Evolutionary conservation across 1,140 invertebrate species (phyloP), one percentile per base, ranked within the genome.

Genomic region (Oppia nitens): DNA sequence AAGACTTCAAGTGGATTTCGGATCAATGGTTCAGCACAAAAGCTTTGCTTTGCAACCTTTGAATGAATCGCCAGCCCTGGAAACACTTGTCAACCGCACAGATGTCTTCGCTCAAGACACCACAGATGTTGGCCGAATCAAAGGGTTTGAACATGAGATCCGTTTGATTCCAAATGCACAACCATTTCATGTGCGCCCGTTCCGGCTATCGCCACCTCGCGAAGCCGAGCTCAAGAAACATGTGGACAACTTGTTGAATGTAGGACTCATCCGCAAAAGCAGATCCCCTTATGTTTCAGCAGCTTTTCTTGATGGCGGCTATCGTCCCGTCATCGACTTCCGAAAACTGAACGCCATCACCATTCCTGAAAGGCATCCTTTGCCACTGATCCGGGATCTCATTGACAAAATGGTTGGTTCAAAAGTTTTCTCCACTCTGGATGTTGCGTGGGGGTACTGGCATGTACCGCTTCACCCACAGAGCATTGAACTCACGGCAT

Each of bases 351-450:
- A 60, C 50, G 45, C 47, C 47, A 55, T 63, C 17, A 53, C 49
- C 17, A 55, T 3, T 45, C 17, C 14, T 24, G 66, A 60, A 55
- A 6, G 57, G 63, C 25, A 50, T 61, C 25, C 60, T 1, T 57
- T 79, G 1, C 76, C 74, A 0, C 45, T 65, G 9, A 74, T 78
- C 23, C 69, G 75, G 14, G 73, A 75, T 24, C 56, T 71, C 11
- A 63, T 77, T 6, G 65, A 73, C 26, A 57, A 59, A 3, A 60
- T 71, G 0, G 60, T 65, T 47, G 61, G 63, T 9, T 60, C 64
- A 6, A 66, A 53, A 23, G 67, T 56, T 47, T 72, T 74, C 53
- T 66, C 66, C 0, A 68, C 66, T 0, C 23, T 74, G 1, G 74
- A 75, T 59, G 53, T 71, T 17, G 61, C 63, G 23, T 26, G 64